Percentiles rank a stretch among this genome's conserved stretches.
These are phyloP conservation scores for Stictocephala bisonia DNA, from an alignment of 2,888 invertebrate species.

Conservation along the genomic window DNA sequence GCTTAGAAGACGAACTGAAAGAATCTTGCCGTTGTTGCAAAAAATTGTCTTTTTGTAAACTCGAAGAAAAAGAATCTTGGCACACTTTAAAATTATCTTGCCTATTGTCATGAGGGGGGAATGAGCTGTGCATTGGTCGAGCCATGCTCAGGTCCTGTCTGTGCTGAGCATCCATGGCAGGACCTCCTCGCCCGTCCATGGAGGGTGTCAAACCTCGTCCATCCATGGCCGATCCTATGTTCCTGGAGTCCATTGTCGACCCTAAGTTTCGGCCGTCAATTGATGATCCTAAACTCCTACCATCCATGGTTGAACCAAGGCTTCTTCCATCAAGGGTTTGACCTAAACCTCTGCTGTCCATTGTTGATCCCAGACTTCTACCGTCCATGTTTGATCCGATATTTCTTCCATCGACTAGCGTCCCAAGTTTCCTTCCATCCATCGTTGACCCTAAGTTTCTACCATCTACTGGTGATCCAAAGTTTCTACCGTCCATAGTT, in stretches of 20 bases:
- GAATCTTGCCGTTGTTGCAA: constrained; percentile 7
- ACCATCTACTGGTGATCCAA: constrained; percentile 1
- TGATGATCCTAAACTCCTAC: background rate
- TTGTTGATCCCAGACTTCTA: background rate
- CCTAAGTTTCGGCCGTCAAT: background rate
- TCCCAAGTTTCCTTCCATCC: background rate
- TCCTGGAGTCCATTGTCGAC: background rate
- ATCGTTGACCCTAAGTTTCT: background rate
- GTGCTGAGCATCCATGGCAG: background rate
- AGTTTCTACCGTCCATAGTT: background rate
- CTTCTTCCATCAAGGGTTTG: background rate
- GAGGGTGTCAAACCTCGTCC: background rate
- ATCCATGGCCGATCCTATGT: background rate
- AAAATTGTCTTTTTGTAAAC: constrained; percentile 39
- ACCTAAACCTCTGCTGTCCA: constrained; percentile 7
- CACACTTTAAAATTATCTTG: constrained; percentile 46
- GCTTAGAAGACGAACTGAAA: constrained; percentile 32
- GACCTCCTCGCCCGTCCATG: constrained; percentile 7
- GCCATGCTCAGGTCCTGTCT: constrained; percentile 4
- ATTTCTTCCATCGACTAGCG: background rate
- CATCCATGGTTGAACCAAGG: background rate
- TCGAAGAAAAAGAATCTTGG: constrained; percentile 31
- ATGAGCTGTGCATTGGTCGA: constrained; percentile 24
- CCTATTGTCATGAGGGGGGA: constrained; percentile 31
- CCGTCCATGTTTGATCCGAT: background rate